A percentile compares a stretch with the other conserved stretches of the same genome.
Evolutionary conservation across 1,140 invertebrate species (phyloP).

Genomic region (Armadillidium nasatum): DNA sequence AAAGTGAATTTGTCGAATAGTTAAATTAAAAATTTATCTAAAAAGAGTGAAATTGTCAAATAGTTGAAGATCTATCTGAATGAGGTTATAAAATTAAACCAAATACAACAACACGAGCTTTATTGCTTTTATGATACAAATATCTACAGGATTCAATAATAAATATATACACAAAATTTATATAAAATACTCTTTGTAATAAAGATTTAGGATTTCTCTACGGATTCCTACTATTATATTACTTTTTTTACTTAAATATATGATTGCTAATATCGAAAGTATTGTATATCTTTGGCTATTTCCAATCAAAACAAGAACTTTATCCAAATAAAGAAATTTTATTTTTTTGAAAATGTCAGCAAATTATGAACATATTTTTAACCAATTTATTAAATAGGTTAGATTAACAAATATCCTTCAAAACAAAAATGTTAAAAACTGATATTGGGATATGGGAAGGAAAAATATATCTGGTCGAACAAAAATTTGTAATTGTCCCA

Average conservation of each 20-base stretch:
- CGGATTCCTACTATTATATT: not conserved
- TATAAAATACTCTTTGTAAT: constrained; percentile 6
- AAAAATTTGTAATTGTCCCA: not conserved
- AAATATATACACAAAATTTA: constrained; percentile 10
- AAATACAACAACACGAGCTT: not conserved
- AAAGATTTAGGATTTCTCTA: not conserved
- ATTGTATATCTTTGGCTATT: constrained; percentile 11
- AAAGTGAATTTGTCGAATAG: no score
- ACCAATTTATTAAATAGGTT: not conserved
- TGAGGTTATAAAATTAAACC: no score
- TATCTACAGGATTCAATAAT: constrained; percentile 7
- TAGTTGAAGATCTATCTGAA: no score
- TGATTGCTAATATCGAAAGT: constrained; percentile 1
- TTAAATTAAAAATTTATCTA: no score
- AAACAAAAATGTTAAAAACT: not conserved
- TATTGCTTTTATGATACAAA: constrained; percentile 12
- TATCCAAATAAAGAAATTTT: not conserved
- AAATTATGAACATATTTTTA: not conserved
- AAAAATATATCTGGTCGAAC: no score
- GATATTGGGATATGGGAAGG: not conserved
- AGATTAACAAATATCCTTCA: not conserved
- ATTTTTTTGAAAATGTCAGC: not conserved
- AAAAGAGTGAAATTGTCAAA: no score
- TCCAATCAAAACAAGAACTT: not conserved
- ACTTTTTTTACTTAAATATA: not conserved